Conservation (phyloP, 2,888 invertebrate species). For the Labia minor region DNA sequence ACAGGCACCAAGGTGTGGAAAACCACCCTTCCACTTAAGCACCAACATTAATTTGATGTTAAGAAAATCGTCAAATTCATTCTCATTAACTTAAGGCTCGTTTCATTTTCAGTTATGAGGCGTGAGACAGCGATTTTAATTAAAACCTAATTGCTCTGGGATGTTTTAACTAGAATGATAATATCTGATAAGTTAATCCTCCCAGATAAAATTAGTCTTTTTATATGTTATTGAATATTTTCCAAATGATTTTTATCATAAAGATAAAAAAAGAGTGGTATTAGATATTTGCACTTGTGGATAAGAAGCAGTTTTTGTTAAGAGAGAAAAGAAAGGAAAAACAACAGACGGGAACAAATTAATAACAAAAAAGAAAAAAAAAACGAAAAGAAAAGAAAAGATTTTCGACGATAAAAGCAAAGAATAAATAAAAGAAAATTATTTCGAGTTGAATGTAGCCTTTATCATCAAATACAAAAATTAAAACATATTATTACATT, state of each 20-base stretch:
- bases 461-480: too few species aligned
- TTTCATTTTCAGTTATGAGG: not conserved
- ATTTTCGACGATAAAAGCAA: too few species aligned
- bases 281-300: not conserved
- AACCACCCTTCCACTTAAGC: too few species aligned
- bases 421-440: too few species aligned
- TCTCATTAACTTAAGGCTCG: not conserved
- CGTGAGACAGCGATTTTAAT: not conserved
- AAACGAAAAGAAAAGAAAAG: too few species aligned
- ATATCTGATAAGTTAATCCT: not conserved
- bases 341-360: too few species aligned
- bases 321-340: too few species aligned
- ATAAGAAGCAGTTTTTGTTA: too few species aligned
- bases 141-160: not conserved
- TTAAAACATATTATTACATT: too few species aligned
- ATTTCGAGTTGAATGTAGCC: too few species aligned
- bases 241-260: not conserved
- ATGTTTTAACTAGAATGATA: not conserved
- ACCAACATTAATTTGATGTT: not conserved
- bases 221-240: not conserved
- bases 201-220: not conserved
- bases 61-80: not conserved
- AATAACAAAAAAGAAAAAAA: too few species aligned
- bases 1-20: too few species aligned
- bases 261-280: not conserved